A percentile compares a stretch with the other conserved stretches of the same genome.
These are phyloP conservation scores for Pegea sp. DNA, from an alignment of 23 tunicate species.

Conservation along the genomic window DNA sequence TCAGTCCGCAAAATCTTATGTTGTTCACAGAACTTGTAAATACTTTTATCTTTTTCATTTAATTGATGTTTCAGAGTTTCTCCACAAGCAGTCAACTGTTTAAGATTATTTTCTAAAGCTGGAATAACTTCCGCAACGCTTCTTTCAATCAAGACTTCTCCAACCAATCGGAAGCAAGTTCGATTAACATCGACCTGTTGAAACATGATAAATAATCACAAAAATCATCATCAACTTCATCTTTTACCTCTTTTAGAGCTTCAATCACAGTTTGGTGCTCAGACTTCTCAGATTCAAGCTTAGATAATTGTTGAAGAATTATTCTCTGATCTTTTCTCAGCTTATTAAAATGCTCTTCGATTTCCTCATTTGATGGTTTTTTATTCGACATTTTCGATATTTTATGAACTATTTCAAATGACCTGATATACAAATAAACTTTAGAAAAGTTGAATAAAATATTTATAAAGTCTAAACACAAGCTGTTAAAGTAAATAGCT, in stretches of 20 bases:
- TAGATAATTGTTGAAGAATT: constrained; percentile 44
- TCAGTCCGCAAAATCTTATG: constrained; percentile 43
- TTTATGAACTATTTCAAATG: too few relatives aligned
- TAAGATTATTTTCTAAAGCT: constrained; percentile 45
- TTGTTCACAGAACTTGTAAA: constrained; percentile 62
- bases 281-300: constrained; percentile 43
- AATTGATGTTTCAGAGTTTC: constrained; percentile 26
- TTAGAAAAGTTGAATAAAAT: too few relatives aligned
- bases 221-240: neutral
- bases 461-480: too few relatives aligned
- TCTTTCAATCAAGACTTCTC: constrained; percentile 76
- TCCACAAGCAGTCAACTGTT: constrained; percentile 8
- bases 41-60: constrained; percentile 46
- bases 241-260: constrained; percentile 30
- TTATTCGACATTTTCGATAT: constrained; percentile 25
- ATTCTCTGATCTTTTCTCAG: constrained; percentile 64
- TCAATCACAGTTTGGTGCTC: constrained; percentile 56
- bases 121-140: constrained; percentile 79
- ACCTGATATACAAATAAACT: too few relatives aligned
- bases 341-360: constrained; percentile 63
- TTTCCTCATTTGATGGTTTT: constrained; percentile 45
- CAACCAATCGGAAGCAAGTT: constrained; percentile 57
- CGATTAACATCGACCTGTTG: constrained; percentile 29
- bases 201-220: neutral
- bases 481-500: too few relatives aligned